Conservation (phyloP, 1,140 invertebrate genomes). For the Wasmannia auropunctata region DNA sequence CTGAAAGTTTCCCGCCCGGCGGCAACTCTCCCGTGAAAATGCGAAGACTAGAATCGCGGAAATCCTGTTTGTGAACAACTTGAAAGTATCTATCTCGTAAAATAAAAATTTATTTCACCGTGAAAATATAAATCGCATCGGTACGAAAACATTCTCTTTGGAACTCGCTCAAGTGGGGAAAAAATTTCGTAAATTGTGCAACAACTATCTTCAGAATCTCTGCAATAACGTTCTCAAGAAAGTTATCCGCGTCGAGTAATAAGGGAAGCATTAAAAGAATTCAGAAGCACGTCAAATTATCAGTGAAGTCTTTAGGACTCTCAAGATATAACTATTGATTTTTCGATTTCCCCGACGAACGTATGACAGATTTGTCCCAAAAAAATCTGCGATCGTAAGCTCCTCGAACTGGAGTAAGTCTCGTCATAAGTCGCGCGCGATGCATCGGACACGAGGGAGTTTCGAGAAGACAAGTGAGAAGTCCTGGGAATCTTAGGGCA, state of each 20-base stretch:
- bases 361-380: background rate
- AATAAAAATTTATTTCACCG: conserved; percentile 29
- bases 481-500: conserved; percentile 33
- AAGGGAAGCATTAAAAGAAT: background rate
- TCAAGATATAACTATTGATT: background rate
- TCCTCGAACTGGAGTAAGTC: background rate
- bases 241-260: background rate
- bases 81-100: background rate
- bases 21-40: conserved; percentile 32
- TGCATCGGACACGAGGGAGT: conserved; percentile 49
- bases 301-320: background rate
- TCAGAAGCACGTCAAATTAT: background rate
- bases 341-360: background rate
- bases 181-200: background rate
- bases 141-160: background rate
- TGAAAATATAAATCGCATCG: conserved; percentile 20
- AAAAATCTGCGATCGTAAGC: background rate
- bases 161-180: background rate
- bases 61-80: conserved; percentile 21
- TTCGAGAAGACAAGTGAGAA: conserved; percentile 54
- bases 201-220: background rate
- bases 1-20: conserved; percentile 25
- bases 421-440: conserved; percentile 6
- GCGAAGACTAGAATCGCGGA: background rate
- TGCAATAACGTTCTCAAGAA: background rate